Evolutionary conservation across 2,888 invertebrate species (phyloP).

Genomic region (Eristalis pertinax): DNA sequence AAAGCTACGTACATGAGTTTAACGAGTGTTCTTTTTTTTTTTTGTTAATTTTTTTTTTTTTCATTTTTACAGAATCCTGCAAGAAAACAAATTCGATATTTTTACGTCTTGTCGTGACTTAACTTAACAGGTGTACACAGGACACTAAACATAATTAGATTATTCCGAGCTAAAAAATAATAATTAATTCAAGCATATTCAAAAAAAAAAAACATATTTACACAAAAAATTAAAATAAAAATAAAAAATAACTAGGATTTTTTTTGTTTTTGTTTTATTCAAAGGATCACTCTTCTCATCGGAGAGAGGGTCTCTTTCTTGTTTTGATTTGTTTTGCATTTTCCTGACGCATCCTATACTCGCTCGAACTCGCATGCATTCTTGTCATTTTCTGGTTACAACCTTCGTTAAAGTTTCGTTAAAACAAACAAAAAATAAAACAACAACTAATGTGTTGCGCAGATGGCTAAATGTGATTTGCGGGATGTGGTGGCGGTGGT

Average conservation of each 20-base stretch:
- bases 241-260: background rate
- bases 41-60: constrained; percentile 32
- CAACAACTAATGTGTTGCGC: too few species aligned
- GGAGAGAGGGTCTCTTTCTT: constrained; percentile 16
- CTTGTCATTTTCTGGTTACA: constrained; percentile 36
- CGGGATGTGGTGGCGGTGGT: constrained; percentile 11
- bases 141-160: constrained; percentile 50
- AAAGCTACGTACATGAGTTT: constrained; percentile 40
- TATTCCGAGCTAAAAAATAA: constrained; percentile 12
- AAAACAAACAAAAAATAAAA: background rate
- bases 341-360: constrained; percentile 14
- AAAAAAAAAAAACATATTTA: constrained; percentile 7
- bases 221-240: background rate
- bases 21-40: constrained; percentile 64
- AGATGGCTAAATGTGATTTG: background rate
- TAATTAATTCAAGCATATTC: background rate
- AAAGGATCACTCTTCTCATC: too few species aligned
- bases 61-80: background rate
- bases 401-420: constrained; percentile 60
- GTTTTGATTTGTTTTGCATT: constrained; percentile 28
- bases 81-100: constrained; percentile 59
- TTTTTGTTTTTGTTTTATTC: background rate
- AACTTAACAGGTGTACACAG: constrained; percentile 34
- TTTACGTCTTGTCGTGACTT: constrained; percentile 68
- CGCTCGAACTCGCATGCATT: constrained; percentile 1